These are phyloP conservation scores for Chrysopilus asiliformis DNA, from an alignment of 2,888 invertebrate genomes.

Conservation along the genomic window DNA sequence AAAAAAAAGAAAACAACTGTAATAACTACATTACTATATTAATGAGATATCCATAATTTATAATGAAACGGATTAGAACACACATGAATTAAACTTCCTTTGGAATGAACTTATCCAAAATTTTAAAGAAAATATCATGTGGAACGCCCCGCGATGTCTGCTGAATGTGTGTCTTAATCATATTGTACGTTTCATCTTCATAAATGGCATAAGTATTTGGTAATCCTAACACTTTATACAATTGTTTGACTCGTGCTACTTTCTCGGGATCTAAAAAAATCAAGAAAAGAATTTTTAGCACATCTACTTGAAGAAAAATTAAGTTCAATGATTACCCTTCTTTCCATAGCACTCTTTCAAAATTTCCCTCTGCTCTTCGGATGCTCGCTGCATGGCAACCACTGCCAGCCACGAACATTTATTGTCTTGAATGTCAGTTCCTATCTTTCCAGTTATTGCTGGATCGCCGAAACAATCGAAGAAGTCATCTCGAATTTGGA, in stretches of 20 bases:
- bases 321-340: conserved; percentile 24
- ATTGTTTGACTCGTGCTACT: conserved; percentile 52
- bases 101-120: conserved; percentile 71
- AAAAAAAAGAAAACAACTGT: too few species aligned
- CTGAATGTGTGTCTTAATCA: conserved; percentile 69
- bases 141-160: conserved; percentile 71
- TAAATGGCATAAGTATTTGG: conserved; percentile 64
- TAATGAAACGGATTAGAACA: too few species aligned
- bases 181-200: conserved; percentile 72
- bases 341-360: conserved; percentile 67
- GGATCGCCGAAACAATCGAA: conserved; percentile 80
- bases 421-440: conserved; percentile 87
- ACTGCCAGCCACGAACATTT: conserved; percentile 94
- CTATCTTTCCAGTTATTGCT: conserved; percentile 72
- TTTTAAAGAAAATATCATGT: conserved; percentile 67
- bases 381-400: conserved; percentile 69
- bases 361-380: conserved; percentile 52
- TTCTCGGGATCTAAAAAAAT: conserved; percentile 45
- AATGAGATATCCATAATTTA: too few species aligned
- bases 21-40: too few species aligned
- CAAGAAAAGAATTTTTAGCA: background rate
- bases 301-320: background rate
- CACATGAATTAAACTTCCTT: too few species aligned
- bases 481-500: conserved; percentile 72
- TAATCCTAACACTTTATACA: conserved; percentile 65